Base-by-base conservation (phyloP, 2,113 vertebrate species). In the Crotalus viridis region DNA sequence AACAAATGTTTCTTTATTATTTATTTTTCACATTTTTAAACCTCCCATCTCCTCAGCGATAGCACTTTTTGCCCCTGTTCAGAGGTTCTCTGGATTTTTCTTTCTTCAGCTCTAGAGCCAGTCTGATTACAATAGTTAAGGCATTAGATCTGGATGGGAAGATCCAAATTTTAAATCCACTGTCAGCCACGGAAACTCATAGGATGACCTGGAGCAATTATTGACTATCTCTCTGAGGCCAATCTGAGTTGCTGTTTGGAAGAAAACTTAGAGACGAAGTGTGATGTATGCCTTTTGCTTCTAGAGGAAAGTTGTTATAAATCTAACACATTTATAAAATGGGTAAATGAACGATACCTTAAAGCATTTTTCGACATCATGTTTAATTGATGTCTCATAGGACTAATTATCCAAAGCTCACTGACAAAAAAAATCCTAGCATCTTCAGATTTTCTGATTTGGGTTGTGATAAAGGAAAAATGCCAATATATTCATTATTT, bases 401-500 rank as follows among this genome's bases (percentile, higher is more conserved):
- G 69, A 74, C 28, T 51, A 21, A 33, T 56, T 48, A 52, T 39
- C 55, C 61, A 57, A 64, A 90, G 61, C 61, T 46, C 86, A 89
- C 5, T 85, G 54, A 59, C 56, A 57, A 13, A 39, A 85, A 43
- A 46, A 12, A 85, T 85, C 39, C 24, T 52, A 46, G 64, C 89
- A 61, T 28, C n/a, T 92, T 86, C 22, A n/a, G 56, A 88, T 88
- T 81, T 33, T 10, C 86, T 39, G 91, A 56, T 93, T n/a, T 87
- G 26, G 54, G 24, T 57, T 64, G 74, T 21, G 26, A 88, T 74
- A 88, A 87, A 54, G 13, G 69, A 43, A 74, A 55, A 81, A 46
- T 46, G 46, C 10, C 15, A 81, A 57, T 59, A 64, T n/a, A 86
- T 54, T 55, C 56, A 69, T 69, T 69, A 69, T 69, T 69, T n/a